phyloP scores from a whole-genome alignment of 2,888 invertebrate genomes.

The Fragum whitleyi region DNA sequence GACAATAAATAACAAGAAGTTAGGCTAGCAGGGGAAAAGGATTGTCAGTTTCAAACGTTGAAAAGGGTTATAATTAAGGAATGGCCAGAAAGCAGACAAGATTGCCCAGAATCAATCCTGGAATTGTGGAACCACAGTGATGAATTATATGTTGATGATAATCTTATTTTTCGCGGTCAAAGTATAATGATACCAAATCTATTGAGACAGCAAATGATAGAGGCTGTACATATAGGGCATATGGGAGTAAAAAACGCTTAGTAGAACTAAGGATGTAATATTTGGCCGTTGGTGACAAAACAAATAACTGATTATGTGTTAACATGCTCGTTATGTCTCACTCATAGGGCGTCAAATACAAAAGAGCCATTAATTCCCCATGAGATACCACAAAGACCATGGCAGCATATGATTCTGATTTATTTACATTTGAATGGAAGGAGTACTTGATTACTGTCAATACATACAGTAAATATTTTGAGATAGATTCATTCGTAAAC shows the following conservation, averaged over 20 bases:
- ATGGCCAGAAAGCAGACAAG: conserved; percentile 36
- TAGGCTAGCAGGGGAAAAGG: conserved; percentile 7
- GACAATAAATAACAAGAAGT: conserved; percentile 27
- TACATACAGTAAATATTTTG: conserved; percentile 17
- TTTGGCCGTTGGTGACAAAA: conserved; percentile 19
- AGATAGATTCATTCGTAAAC: conserved; percentile 7
- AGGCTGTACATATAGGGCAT: background rate
- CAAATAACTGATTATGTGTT: background rate
- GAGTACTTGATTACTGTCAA: conserved; percentile 18
- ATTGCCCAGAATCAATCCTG: background rate
- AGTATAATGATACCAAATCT: conserved; percentile 11
- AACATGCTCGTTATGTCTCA: conserved; percentile 5
- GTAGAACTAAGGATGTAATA: background rate
- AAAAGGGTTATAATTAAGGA: conserved; percentile 3
- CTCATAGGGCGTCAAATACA: conserved; percentile 9
- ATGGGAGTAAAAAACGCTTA: background rate
- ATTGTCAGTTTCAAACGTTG: conserved; percentile 28
- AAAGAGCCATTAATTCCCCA: conserved; percentile 22
- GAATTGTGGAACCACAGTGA: conserved; percentile 34
- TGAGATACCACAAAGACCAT: conserved; percentile 17
- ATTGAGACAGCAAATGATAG: background rate
- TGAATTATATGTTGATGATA: conserved; percentile 17
- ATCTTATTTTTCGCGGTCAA: conserved; percentile 6
- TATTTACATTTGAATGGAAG: conserved; percentile 12
- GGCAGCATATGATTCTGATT: conserved; percentile 12